Conservation (phyloP, 1,140 invertebrate species). For the Leptinotarsa lineolata region DNA sequence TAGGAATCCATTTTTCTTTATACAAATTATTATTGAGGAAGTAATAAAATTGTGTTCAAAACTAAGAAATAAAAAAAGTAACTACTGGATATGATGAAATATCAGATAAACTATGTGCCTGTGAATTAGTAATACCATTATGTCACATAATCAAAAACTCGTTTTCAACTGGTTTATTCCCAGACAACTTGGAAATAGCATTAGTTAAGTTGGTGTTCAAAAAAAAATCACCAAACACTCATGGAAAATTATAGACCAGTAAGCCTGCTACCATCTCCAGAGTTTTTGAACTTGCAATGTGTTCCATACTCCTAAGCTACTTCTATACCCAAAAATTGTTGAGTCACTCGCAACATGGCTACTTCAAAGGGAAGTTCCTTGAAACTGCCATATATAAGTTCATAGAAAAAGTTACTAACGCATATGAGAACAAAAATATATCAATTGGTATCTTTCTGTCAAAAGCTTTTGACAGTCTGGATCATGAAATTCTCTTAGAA, state of each 20-base stretch:
- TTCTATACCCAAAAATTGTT: slow-evolving; percentile 5
- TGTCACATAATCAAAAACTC: slow-evolving; percentile 21
- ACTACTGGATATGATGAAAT: slow-evolving; percentile 26
- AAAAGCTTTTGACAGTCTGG: slow-evolving; percentile 17
- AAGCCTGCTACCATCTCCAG: not conserved
- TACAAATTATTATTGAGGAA: not conserved
- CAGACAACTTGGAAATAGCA: slow-evolving; percentile 25
- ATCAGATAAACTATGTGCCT: not conserved
- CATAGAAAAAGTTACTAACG: slow-evolving; percentile 1
- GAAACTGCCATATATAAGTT: slow-evolving; percentile 18
- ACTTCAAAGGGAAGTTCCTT: not conserved
- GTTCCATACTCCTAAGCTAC: not conserved
- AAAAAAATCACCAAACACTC: slow-evolving; percentile 1
- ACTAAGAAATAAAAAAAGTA: slow-evolving; percentile 17
- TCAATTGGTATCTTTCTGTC: slow-evolving; percentile 5
- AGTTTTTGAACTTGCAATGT: slow-evolving; percentile 5
- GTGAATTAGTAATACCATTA: slow-evolving; percentile 18
- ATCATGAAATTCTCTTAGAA: slow-evolving; percentile 19
- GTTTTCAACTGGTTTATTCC: slow-evolving; percentile 16
- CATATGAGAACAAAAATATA: slow-evolving; percentile 11
- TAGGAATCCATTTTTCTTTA: not conserved
- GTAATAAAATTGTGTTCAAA: slow-evolving; percentile 17
- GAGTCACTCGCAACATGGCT: slow-evolving; percentile 5
- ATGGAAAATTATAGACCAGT: slow-evolving; percentile 22
- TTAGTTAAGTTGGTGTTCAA: not conserved